These are phyloP conservation scores for Aelia acuminata DNA, from an alignment of 2,888 invertebrate genomes.

Conservation along the genomic window DNA sequence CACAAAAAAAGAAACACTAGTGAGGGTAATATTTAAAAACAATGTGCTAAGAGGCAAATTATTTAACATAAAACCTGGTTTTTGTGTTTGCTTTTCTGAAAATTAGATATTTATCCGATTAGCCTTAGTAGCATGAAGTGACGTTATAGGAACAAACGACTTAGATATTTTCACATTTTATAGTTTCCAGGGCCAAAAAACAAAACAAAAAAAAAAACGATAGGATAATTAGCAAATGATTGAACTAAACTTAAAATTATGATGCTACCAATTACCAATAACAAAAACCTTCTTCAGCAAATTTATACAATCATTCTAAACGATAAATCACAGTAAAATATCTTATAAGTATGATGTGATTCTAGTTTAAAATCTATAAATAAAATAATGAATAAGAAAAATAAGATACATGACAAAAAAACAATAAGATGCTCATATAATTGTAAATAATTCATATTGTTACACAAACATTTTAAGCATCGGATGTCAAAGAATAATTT, in stretches of 20 bases:
- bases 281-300: slow-evolving; percentile 47
- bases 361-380: slow-evolving; percentile 16
- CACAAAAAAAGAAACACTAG: background rate
- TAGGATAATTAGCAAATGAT: background rate
- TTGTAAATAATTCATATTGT: background rate
- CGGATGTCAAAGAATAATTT: background rate
- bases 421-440: background rate
- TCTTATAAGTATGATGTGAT: slow-evolving; percentile 40
- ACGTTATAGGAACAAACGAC: too few relatives aligned
- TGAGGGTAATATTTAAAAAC: background rate
- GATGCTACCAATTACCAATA: slow-evolving; percentile 21
- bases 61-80: background rate
- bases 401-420: background rate
- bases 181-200: background rate
- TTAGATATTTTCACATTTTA: slow-evolving; percentile 8
- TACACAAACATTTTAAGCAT: background rate
- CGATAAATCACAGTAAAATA: slow-evolving; percentile 52
- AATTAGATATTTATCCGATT: too few relatives aligned
- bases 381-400: background rate
- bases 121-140: too few relatives aligned
- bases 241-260: slow-evolving; percentile 29
- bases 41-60: background rate
- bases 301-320: slow-evolving; percentile 39
- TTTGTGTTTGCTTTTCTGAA: background rate
- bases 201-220: background rate